Evolutionary conservation across 2,888 invertebrate genomes (phyloP).

Genomic region (Panopea generosa): DNA sequence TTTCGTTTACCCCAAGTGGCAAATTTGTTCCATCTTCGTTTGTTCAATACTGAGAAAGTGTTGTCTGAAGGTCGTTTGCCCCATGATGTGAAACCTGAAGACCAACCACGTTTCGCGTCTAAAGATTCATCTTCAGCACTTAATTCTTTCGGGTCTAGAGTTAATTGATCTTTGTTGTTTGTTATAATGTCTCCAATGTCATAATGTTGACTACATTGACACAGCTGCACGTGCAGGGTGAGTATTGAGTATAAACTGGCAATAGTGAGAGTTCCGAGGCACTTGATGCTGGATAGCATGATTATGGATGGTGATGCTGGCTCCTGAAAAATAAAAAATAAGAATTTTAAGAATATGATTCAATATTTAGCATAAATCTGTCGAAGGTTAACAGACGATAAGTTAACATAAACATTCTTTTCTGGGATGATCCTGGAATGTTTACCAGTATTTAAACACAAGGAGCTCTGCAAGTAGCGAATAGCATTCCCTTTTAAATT

Average conservation of each 20-base stretch:
- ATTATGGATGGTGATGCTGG: slow-evolving; percentile 3
- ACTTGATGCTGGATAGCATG: slow-evolving; percentile 43
- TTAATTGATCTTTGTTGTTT: neutral
- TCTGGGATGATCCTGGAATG: too few species aligned
- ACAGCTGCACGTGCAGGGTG: slow-evolving; percentile 11
- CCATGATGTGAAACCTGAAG: slow-evolving; percentile 29
- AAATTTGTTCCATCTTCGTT: slow-evolving; percentile 30
- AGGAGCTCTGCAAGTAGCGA: too few species aligned
- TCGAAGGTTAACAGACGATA: too few species aligned
- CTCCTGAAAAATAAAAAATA: slow-evolving; percentile 12
- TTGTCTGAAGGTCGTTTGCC: slow-evolving; percentile 34
- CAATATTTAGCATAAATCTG: too few species aligned
- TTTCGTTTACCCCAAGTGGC: slow-evolving; percentile 36
- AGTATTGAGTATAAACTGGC: slow-evolving; percentile 20
- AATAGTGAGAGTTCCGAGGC: slow-evolving; percentile 36
- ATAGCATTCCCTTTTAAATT: too few species aligned
- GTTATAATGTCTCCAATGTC: neutral
- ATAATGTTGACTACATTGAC: slow-evolving; percentile 33
- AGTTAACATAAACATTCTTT: too few species aligned
- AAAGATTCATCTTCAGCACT: too few species aligned
- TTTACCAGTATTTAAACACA: too few species aligned
- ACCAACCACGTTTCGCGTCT: neutral
- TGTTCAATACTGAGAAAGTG: slow-evolving; percentile 10
- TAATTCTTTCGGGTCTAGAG: neutral
- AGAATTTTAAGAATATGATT: neutral